phyloP scores from a whole-genome alignment of 2,113 vertebrate genomes.

The Ptyas mucosa region DNA sequence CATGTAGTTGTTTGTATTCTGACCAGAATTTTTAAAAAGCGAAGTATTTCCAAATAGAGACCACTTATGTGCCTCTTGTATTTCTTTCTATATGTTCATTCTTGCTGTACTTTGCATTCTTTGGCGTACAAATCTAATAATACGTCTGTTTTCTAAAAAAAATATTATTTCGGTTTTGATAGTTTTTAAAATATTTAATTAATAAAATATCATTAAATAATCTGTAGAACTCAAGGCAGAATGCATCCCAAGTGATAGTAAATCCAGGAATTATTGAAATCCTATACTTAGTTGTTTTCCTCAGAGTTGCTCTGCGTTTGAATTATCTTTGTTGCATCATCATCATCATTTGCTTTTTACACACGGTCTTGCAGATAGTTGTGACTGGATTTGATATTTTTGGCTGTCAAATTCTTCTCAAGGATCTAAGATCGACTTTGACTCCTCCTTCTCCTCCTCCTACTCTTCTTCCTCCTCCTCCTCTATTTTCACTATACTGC shows the following conservation, averaged over 20 bases:
- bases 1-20: not conserved
- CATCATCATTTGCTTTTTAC: not conserved
- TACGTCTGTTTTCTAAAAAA: not conserved
- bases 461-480: not conserved
- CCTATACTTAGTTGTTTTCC: not conserved
- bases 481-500: not conserved
- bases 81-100: not conserved
- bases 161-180: not conserved
- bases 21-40: not conserved
- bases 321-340: too few relatives aligned
- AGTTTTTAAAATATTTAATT: not conserved
- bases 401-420: not conserved
- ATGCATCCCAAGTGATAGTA: too few relatives aligned
- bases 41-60: not conserved
- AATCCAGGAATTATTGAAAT: not conserved
- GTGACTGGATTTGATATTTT: not conserved
- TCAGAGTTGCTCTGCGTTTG: not conserved
- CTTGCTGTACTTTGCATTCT: not conserved
- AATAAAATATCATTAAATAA: too few relatives aligned
- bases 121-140: not conserved
- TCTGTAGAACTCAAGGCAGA: not conserved
- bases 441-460: not conserved
- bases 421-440: not conserved
- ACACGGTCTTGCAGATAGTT: not conserved
- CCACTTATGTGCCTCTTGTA: not conserved